Evolutionary conservation across 2,888 invertebrate species (phyloP).

Genomic region (Scaptomyza flava): DNA sequence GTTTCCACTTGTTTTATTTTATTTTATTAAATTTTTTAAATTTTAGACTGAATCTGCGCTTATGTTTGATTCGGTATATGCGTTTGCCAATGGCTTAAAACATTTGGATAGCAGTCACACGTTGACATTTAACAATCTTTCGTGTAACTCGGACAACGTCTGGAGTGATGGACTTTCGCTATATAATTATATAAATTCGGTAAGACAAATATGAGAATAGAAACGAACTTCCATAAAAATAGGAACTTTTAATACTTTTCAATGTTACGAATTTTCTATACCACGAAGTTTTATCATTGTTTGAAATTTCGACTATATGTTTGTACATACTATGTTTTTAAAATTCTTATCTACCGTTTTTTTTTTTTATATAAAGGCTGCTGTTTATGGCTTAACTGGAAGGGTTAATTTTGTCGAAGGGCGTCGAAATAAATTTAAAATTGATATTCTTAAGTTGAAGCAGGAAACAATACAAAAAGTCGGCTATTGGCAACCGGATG

Average conservation of each 20-base stretch:
- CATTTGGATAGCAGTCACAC: constrained; percentile 89
- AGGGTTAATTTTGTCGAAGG: constrained; percentile 94
- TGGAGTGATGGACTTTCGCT: constrained; percentile 92
- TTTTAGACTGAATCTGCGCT: constrained; percentile 93
- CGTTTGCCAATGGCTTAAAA: constrained; percentile 91
- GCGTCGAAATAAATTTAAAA: constrained; percentile 91
- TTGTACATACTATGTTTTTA: background rate
- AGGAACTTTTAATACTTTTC: too few species aligned
- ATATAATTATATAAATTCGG: constrained; percentile 90
- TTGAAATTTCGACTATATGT: too few species aligned
- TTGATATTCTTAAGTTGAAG: constrained; percentile 93
- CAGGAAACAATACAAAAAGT: constrained; percentile 92
- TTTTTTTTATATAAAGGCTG: constrained; percentile 86
- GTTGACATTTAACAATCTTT: constrained; percentile 89
- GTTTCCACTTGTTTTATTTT: too few species aligned
- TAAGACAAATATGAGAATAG: constrained; percentile 81
- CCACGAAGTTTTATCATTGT: too few species aligned
- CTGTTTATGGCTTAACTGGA: constrained; percentile 94
- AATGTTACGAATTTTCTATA: too few species aligned
- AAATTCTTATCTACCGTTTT: background rate
- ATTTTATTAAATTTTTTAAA: constrained; percentile 5
- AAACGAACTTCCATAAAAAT: too few species aligned
- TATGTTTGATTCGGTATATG: constrained; percentile 93
- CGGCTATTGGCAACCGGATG: constrained; percentile 91
- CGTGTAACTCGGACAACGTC: constrained; percentile 91